Evolutionary conservation across 2,888 invertebrate species (phyloP).

Genomic region (Epistrophe eligans): DNA sequence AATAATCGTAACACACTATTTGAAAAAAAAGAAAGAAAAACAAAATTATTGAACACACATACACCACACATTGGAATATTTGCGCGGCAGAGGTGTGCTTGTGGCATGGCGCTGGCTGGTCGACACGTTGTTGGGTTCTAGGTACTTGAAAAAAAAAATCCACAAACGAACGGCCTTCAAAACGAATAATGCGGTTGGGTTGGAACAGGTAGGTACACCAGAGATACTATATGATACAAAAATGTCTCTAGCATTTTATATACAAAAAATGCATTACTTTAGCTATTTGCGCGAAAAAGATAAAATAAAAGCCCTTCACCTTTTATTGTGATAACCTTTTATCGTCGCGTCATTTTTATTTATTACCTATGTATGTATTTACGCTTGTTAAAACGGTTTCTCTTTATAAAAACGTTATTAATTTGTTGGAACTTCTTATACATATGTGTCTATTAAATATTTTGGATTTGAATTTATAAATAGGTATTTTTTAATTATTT

Average conservation of each 20-base stretch:
- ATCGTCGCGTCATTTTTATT: conserved; percentile 55
- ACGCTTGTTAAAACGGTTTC: not conserved
- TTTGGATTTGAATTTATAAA: too few relatives aligned
- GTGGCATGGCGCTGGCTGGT: conserved; percentile 28
- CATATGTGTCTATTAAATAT: too few relatives aligned
- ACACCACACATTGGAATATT: conserved; percentile 11
- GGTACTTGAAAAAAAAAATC: conserved; percentile 52
- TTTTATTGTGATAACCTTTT: conserved; percentile 59
- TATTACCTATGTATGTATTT: not conserved
- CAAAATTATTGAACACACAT: conserved; percentile 41
- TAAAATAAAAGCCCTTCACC: conserved; percentile 54
- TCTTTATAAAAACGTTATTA: not conserved
- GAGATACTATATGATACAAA: conserved; percentile 5
- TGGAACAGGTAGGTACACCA: conserved; percentile 41
- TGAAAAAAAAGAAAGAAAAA: conserved; percentile 40
- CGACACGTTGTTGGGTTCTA: conserved; percentile 29
- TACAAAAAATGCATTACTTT: conserved; percentile 3
- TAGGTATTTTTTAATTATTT: too few relatives aligned
- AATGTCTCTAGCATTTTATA: not conserved
- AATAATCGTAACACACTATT: conserved; percentile 56
- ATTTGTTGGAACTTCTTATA: not conserved
- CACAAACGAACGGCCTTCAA: conserved; percentile 72
- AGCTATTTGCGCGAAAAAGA: conserved; percentile 17
- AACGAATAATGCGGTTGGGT: conserved; percentile 65
- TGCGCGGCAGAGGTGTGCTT: conserved; percentile 8